Conservation (phyloP, 2,888 invertebrate species). For the Apamea anceps region DNA sequence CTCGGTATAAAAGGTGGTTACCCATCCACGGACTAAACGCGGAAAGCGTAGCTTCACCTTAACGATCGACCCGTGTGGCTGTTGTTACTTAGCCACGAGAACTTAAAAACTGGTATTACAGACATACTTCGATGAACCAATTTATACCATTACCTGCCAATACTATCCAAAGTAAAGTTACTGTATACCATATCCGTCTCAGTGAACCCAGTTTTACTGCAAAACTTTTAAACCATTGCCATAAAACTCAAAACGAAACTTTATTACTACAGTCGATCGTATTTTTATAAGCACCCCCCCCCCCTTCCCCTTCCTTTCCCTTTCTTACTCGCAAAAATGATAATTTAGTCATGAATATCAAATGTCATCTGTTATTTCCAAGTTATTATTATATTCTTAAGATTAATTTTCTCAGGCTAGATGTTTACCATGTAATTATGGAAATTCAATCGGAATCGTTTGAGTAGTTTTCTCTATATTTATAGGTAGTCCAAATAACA, state of each 20-base stretch:
- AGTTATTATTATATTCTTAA: background rate
- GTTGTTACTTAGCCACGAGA: too few species aligned
- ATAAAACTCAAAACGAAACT: constrained; percentile 18
- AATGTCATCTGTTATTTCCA: background rate
- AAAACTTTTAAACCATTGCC: constrained; percentile 30
- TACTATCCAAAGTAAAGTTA: background rate
- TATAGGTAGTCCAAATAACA: background rate
- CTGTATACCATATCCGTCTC: constrained; percentile 7
- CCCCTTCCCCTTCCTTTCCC: too few species aligned
- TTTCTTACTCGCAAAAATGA: background rate
- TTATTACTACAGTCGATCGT: background rate
- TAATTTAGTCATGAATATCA: background rate
- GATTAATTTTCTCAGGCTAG: background rate
- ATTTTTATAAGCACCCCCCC: background rate
- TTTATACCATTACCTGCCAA: background rate
- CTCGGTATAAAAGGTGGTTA: too few species aligned
- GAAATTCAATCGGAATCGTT: background rate
- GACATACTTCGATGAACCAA: background rate
- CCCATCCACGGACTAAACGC: too few species aligned
- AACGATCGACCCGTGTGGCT: too few species aligned
- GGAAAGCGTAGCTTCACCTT: too few species aligned
- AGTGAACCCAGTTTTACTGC: constrained; percentile 21
- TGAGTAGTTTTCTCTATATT: background rate
- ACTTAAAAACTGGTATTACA: background rate
- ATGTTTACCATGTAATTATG: background rate